These are phyloP conservation scores for Microtus montanus DNA, from an alignment of 2,113 vertebrate species.

Conservation along the genomic window DNA sequence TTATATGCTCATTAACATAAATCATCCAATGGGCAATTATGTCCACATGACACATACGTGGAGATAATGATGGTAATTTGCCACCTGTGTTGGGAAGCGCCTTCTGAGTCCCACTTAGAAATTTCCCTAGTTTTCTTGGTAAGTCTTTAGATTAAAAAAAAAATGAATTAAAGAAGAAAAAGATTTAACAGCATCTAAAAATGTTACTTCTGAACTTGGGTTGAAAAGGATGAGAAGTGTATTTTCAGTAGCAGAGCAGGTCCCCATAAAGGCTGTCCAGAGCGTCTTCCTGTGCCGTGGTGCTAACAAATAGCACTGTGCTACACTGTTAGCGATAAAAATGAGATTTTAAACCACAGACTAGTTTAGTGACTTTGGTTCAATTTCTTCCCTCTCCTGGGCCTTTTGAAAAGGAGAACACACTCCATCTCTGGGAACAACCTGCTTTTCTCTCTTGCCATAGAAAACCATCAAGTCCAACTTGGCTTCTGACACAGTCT, in stretches of 20 bases:
- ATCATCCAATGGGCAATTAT: slow-evolving; percentile 61
- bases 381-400: slow-evolving; percentile 56
- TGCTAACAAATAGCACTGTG: slow-evolving; percentile 60
- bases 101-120: slow-evolving; percentile 46
- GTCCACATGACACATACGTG: slow-evolving; percentile 53
- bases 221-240: not conserved
- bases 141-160: slow-evolving; percentile 40
- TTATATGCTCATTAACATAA: slow-evolving; percentile 60
- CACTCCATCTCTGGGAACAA: slow-evolving; percentile 47
- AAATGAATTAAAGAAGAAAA: not conserved
- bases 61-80: slow-evolving; percentile 66
- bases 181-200: slow-evolving; percentile 28
- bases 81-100: slow-evolving; percentile 38
- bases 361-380: slow-evolving; percentile 59
- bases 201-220: slow-evolving; percentile 43
- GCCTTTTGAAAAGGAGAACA: slow-evolving; percentile 53
- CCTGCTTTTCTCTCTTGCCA: slow-evolving; percentile 73
- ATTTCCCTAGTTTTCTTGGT: slow-evolving; percentile 65
- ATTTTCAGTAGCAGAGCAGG: slow-evolving; percentile 46
- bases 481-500: slow-evolving; percentile 76
- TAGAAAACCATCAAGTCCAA: slow-evolving; percentile 76
- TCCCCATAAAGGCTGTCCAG: slow-evolving; percentile 43
- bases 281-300: slow-evolving; percentile 10
- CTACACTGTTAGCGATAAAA: slow-evolving; percentile 48
- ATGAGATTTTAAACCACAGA: slow-evolving; percentile 48